These are phyloP conservation scores for Notodonta dromedarius DNA, from an alignment of 2,888 invertebrate species.

Conservation along the genomic window DNA sequence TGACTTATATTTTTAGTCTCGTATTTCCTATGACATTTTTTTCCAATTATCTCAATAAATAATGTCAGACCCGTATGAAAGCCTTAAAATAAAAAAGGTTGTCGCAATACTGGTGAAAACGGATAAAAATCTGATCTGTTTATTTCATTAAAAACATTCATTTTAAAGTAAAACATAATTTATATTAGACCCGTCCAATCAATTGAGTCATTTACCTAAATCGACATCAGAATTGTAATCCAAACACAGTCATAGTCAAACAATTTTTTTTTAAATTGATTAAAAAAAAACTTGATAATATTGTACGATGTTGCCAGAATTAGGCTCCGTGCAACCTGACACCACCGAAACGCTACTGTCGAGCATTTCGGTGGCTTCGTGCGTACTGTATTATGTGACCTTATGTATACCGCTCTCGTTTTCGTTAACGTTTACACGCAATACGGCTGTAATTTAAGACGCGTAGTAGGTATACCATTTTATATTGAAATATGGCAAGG, in stretches of 20 bases:
- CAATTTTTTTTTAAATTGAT: no score
- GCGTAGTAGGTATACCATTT: conserved; percentile 28
- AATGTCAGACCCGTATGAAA: no score
- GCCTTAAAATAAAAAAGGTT: no score
- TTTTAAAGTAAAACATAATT: no score
- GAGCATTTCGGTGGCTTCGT: conserved; percentile 77
- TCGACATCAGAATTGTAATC: no score
- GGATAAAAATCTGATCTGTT: no score
- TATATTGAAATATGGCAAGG: conserved; percentile 27
- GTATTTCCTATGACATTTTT: background rate
- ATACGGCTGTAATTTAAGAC: conserved; percentile 69
- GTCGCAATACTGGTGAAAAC: no score
- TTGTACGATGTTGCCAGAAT: conserved; percentile 31
- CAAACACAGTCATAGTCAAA: no score
- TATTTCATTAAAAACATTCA: no score
- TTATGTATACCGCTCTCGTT: conserved; percentile 62
- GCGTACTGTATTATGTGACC: conserved; percentile 64
- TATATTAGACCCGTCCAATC: no score
- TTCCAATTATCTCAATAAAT: background rate
- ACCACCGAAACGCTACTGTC: conserved; percentile 79
- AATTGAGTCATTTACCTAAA: background rate
- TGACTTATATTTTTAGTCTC: no score
- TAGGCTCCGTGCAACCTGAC: conserved; percentile 58
- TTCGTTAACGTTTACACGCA: conserved; percentile 73
- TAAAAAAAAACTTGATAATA: conserved; percentile 17